Evolutionary conservation across 2,113 vertebrate species (phyloP).

Genomic region (Syrrhaptes paradoxus): DNA sequence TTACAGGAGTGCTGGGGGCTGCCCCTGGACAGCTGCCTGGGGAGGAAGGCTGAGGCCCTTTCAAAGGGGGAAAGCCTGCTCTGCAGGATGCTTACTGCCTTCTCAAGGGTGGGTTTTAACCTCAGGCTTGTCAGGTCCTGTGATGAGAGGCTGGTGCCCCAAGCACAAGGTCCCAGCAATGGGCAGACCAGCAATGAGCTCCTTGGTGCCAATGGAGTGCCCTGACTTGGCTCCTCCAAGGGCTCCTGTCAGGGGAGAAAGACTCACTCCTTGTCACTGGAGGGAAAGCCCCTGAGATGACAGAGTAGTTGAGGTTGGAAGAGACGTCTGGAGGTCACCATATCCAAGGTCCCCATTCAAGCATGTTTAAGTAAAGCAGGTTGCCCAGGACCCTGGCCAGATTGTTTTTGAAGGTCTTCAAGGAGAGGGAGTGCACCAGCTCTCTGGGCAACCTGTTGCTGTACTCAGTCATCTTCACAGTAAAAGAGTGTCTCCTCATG

Average conservation of each 20-base stretch:
- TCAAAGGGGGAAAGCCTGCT: neutral
- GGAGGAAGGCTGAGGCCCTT: neutral
- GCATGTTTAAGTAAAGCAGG: no score
- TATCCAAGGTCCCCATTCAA: neutral
- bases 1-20: accelerated
- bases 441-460: neutral
- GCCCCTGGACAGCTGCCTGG: accelerated
- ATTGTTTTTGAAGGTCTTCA: neutral
- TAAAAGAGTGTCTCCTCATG: neutral
- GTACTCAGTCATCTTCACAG: neutral
- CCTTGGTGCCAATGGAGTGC: accelerated
- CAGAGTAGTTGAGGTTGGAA: neutral
- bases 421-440: neutral
- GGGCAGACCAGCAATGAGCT: neutral
- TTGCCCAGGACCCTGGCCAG: neutral
- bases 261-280: neutral
- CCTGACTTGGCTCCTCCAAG: accelerated
- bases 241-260: neutral
- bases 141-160: neutral
- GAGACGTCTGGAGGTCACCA: neutral
- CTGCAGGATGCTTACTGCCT: accelerated
- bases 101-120: neutral
- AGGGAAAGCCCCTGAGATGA: neutral
- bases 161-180: neutral
- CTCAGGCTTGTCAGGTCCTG: neutral